Base-by-base conservation (phyloP, 2,888 invertebrate species). In the Acanthosepion lycidas region DNA sequence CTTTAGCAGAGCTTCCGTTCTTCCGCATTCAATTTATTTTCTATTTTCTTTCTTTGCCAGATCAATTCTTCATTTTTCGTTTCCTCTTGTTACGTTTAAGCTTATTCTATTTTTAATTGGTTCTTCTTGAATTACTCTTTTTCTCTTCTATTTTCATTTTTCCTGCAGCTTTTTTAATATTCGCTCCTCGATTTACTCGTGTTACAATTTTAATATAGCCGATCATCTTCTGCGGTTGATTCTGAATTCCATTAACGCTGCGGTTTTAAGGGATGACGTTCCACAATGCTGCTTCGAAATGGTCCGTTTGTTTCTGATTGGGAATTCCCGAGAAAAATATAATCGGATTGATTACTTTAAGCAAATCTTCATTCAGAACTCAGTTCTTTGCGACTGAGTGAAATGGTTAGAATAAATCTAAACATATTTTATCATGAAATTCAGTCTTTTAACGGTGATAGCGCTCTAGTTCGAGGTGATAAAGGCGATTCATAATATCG, bases 221-320 rank as follows among this genome's bases (percentile, higher is more conserved):
- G n/a, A 78, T n/a, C 78, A 78, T 78, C 78, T 78, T 78, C n/a
- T n/a, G n/a, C 33, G n/a, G 78, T 78, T 78, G 15, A 78, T n/a
- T 15, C n/a, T 78, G n/a, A 78, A 78, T 78, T n/a, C 78, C 78
- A n/a, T 78, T 78, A n/a, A 78, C n/a, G 78, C n/a, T 15, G 78
- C 78, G 78, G 78, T 78, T 78, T 78, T 9, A 78, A 78, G 15
- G 33, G n/a, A 78, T n/a, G 78, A 33, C 78, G 78, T 78, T 78
- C 78, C 78, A 78, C 78, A 78, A 78, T 78, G n/a, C n/a, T n/a
- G 78, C 78, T 78, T 33, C 78, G 33, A 78, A 78, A 78, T 78
- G 78, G 33, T 78, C 33, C 78, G 78, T n/a, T 78, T 78, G n/a
- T 78, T 78, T 78, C n/a, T 78, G 78, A n/a, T 78, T 15, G 78